These are phyloP conservation scores for Tetheella fluctuosa DNA, from an alignment of 2,888 invertebrate genomes.

Conservation along the genomic window DNA sequence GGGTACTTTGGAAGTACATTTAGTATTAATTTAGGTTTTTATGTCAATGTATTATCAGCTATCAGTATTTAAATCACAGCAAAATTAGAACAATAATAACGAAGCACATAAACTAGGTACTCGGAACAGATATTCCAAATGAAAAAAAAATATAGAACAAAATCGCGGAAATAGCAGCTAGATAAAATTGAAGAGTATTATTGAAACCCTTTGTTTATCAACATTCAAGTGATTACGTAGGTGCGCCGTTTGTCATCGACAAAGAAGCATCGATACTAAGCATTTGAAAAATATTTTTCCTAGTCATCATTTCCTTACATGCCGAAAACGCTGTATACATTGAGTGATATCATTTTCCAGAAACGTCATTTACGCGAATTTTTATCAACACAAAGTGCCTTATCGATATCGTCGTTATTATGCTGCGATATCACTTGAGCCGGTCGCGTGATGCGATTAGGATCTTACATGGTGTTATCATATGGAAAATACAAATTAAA, in stretches of 20 bases:
- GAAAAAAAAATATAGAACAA: too few relatives aligned
- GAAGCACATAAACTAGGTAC: too few relatives aligned
- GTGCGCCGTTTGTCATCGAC: constrained; percentile 17
- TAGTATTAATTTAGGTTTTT: constrained; percentile 5
- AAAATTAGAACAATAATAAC: neutral
- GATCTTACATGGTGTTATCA: constrained; percentile 26
- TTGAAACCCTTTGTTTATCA: neutral
- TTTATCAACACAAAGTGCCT: constrained; percentile 28
- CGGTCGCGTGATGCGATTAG: constrained; percentile 40
- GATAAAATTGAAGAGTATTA: neutral
- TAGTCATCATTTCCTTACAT: constrained; percentile 23
- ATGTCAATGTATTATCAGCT: constrained; percentile 2
- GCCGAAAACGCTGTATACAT: constrained; percentile 22
- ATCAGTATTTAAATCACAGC: neutral
- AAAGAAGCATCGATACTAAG: constrained; percentile 11
- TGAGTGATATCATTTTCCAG: constrained; percentile 18
- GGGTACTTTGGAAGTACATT: neutral
- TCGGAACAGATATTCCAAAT: too few relatives aligned
- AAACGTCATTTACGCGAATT: constrained; percentile 17
- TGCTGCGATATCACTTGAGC: constrained; percentile 37
- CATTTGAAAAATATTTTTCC: constrained; percentile 22
- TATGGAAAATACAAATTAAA: constrained; percentile 20
- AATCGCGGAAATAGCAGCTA: neutral
- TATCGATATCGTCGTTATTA: constrained; percentile 36
- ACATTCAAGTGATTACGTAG: neutral